Base-by-base conservation (phyloP, 2,888 invertebrate species). In the Drosophila borealis region DNA sequence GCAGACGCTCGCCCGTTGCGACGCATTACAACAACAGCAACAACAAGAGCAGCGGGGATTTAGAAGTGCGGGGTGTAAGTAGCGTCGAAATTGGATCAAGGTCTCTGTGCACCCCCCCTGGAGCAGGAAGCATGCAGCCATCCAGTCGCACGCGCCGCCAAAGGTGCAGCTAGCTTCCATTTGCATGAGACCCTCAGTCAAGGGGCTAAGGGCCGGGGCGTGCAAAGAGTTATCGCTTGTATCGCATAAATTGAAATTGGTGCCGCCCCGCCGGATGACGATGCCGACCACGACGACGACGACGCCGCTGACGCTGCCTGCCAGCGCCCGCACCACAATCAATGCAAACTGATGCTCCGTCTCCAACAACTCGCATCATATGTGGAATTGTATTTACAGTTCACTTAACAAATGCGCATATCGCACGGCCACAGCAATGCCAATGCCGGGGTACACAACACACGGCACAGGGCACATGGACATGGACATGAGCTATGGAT, bases 351-450 rank as follows among this genome's bases (percentile, higher is more conserved):
- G 70, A 60, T 56, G 68, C 54, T 42, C 42, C 34, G 19, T n/a
- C 51, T 41, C n/a, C 33, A 56, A 17, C 50, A 56, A 8, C 44
- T 57, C 50, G 60, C 67, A 46, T 76, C 81, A 71, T 64, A 78
- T 77, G 78, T 67, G 78, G 68, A 78, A 81, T 81, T 82, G 64
- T 73, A 70, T 80, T 79, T 79, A 78, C 89, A 86, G 81, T 81
- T 88, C 89, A 81, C 89, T 88, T 73, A 77, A 66, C 85, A 86
- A 86, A 86, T 83, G 74, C 77, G 74, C 79, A 87, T 81, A 81
- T 78, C 82, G 54, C 66, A 56, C 49, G 50, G 55, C 57, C 65
- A 53, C 74, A 81, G 71, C 64, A 44, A 50, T 39, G 64, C 17
- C 64, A 74, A 66, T 49, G 53, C 44, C 54, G 50, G 34, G 49